These are phyloP conservation scores for Mystacides longicornis DNA, from an alignment of 2,888 invertebrate genomes.

Conservation along the genomic window DNA sequence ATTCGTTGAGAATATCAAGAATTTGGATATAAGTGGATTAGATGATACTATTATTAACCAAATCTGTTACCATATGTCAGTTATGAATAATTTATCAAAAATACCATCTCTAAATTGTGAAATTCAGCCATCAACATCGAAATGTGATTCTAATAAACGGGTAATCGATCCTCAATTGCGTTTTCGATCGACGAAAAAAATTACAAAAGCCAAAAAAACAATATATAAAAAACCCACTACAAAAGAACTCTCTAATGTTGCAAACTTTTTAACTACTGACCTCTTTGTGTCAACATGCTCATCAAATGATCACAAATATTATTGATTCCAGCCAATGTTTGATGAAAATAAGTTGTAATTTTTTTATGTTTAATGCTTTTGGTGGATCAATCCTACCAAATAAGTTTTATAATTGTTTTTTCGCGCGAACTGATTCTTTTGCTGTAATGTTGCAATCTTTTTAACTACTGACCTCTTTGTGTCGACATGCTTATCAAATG, in stretches of 20 bases:
- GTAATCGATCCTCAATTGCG: slow-evolving; percentile 1
- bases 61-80: background rate
- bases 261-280: background rate
- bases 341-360: too few species aligned
- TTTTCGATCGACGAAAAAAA: background rate
- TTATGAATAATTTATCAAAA: background rate
- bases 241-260: background rate
- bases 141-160: background rate
- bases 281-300: background rate
- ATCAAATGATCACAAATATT: slow-evolving; percentile 3
- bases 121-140: background rate
- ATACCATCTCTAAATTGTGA: background rate
- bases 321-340: too few species aligned
- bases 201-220: background rate
- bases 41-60: background rate
- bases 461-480: background rate
- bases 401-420: too few species aligned
- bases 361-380: too few species aligned
- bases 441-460: background rate
- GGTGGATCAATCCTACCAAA: too few species aligned
- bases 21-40: background rate
- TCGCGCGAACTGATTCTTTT: too few species aligned
- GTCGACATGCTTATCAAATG: background rate
- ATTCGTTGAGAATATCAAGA: background rate
- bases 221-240: background rate